Percentiles rank a stretch among this genome's conserved stretches.
phyloP scores from a whole-genome alignment of 2,888 invertebrate genomes.

The Oscheius sp. region DNA sequence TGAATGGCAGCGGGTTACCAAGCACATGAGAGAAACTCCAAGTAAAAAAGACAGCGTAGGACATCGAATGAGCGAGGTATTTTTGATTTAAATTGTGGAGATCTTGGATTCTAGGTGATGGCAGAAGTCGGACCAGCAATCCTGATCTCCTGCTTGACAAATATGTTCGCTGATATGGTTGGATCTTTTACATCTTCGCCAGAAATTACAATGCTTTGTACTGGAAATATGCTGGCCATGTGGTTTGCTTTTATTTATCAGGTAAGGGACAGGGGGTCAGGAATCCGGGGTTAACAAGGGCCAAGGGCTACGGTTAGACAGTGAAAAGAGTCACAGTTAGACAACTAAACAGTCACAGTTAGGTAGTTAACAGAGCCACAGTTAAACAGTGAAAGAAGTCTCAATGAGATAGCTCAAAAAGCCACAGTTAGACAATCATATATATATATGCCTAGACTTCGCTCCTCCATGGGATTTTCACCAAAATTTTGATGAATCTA shows the following conservation, averaged over 20 bases:
- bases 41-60: constrained; percentile 51
- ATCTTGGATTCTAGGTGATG: constrained; percentile 35
- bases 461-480: background rate
- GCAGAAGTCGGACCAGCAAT: constrained; percentile 69
- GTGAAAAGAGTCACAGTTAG: too few relatives aligned
- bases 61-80: constrained; percentile 57
- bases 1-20: constrained; percentile 66
- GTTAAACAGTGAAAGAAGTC: too few relatives aligned
- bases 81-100: background rate
- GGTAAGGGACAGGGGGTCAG: too few relatives aligned
- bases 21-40: constrained; percentile 38
- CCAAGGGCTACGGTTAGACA: too few relatives aligned
- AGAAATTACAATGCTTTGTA: constrained; percentile 66
- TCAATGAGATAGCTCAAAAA: too few relatives aligned
- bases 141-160: constrained; percentile 68
- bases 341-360: background rate
- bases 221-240: constrained; percentile 67
- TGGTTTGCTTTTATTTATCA: constrained; percentile 66
- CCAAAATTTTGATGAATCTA: background rate
- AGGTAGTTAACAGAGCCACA: too few relatives aligned
- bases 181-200: constrained; percentile 69
- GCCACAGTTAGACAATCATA: too few relatives aligned
- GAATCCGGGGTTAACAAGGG: too few relatives aligned
- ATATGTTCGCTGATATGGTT: constrained; percentile 69
- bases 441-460: too few relatives aligned